Evolutionary conservation across 2,113 vertebrate species (phyloP).

Genomic region (Passer montanus): DNA sequence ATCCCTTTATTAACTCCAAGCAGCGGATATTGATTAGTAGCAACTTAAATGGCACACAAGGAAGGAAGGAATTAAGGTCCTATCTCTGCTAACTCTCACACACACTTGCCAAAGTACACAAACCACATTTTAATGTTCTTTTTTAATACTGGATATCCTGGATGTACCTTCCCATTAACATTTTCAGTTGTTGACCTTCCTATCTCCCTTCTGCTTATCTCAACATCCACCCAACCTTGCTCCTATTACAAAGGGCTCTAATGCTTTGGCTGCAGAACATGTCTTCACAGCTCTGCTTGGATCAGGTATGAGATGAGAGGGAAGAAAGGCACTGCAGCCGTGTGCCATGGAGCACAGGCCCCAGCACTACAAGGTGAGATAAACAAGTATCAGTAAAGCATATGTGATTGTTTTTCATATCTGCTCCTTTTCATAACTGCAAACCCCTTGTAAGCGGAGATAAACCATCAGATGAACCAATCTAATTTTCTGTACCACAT

Average conservation of each 20-base stretch:
- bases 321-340: background rate
- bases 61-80: background rate
- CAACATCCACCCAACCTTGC: background rate
- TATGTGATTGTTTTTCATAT: background rate
- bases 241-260: background rate
- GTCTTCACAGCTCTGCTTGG: background rate
- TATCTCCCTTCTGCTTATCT: background rate
- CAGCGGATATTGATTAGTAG: background rate
- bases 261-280: background rate
- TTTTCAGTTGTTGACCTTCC: background rate
- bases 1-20: background rate
- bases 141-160: background rate
- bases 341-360: fast-evolving
- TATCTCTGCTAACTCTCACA: background rate
- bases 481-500: background rate
- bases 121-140: background rate
- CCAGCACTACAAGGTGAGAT: background rate
- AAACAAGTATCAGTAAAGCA: background rate
- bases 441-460: background rate
- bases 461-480: slow-evolving; percentile 1
- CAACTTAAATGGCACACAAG: background rate
- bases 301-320: background rate
- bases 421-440: background rate
- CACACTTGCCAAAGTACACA: background rate
- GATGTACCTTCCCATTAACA: background rate